Conservation (phyloP, 2,113 vertebrate species). For the Canis aureus region DNA sequence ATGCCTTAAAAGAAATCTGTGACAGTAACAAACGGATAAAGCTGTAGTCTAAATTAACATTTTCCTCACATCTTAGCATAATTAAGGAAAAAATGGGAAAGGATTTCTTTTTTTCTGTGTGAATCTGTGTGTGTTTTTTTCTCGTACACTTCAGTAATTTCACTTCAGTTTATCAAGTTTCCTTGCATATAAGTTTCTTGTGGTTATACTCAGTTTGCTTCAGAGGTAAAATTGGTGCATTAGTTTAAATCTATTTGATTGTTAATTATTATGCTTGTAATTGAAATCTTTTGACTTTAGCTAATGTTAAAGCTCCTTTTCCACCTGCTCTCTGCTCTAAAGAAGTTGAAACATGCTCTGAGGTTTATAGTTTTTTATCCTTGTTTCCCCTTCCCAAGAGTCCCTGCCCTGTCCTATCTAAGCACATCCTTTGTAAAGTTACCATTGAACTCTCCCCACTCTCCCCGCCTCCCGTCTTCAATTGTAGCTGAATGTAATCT, state of each 20-base stretch:
- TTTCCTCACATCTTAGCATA: background rate
- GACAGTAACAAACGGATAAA: background rate
- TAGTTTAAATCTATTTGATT: background rate
- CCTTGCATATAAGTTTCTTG: background rate
- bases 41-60: conserved; percentile 32
- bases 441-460: background rate
- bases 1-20: conserved; percentile 2
- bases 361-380: background rate
- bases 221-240: background rate
- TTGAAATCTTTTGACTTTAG: conserved; percentile 31
- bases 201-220: conserved; percentile 7
- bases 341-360: background rate
- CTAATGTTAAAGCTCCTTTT: background rate
- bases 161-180: conserved; percentile 8
- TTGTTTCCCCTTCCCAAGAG: background rate
- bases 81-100: conserved; percentile 28
- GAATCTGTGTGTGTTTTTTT: background rate
- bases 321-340: background rate
- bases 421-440: conserved; percentile 2
- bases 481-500: background rate
- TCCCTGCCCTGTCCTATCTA: background rate
- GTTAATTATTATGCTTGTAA: background rate
- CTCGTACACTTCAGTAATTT: background rate
- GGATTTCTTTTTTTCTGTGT: conserved; percentile 34
- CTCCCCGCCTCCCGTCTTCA: background rate